Evolutionary conservation across 23 tunicate genomes (phyloP).

Genomic region (Halocynthia aurantium): DNA sequence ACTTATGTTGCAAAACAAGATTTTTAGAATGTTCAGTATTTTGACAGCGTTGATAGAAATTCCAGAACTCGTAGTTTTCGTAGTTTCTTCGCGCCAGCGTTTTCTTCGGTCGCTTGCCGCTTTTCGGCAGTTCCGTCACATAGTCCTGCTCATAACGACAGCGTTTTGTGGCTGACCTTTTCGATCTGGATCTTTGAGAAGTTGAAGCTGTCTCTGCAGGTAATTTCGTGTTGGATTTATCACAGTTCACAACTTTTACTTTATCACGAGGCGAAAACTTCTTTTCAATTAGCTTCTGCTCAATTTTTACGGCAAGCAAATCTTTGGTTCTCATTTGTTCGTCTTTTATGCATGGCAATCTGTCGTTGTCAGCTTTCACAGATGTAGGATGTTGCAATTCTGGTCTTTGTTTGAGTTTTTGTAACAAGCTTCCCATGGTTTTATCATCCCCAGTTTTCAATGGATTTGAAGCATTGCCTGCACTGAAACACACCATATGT

Average conservation of each 20-base stretch:
- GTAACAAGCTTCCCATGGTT: too few relatives aligned
- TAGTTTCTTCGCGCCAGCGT: background rate
- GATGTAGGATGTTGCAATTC: too few relatives aligned
- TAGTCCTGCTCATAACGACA: slow-evolving; percentile 23
- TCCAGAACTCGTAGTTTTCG: slow-evolving; percentile 18
- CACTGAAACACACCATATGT: too few relatives aligned
- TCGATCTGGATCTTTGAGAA: slow-evolving; percentile 15
- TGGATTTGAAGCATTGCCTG: too few relatives aligned
- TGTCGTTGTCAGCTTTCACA: too few relatives aligned
- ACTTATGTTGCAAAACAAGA: slow-evolving; percentile 14
- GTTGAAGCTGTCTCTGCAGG: slow-evolving; percentile 5
- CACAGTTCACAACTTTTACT: background rate
- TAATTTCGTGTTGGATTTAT: background rate
- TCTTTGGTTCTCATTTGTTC: too few relatives aligned
- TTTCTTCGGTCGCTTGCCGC: slow-evolving; percentile 11
- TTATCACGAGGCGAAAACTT: background rate
- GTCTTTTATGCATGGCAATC: too few relatives aligned
- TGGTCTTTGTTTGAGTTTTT: too few relatives aligned
- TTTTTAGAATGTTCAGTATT: slow-evolving; percentile 12
- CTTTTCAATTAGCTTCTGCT: too few relatives aligned
- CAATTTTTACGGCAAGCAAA: too few relatives aligned
- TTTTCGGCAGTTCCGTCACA: slow-evolving; percentile 2
- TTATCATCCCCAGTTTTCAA: too few relatives aligned
- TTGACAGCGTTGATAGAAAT: slow-evolving; percentile 1
- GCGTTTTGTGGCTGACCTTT: background rate